Base-by-base conservation (phyloP, 2,797 vertebrate species). In the Notamacropus eugenii region DNA sequence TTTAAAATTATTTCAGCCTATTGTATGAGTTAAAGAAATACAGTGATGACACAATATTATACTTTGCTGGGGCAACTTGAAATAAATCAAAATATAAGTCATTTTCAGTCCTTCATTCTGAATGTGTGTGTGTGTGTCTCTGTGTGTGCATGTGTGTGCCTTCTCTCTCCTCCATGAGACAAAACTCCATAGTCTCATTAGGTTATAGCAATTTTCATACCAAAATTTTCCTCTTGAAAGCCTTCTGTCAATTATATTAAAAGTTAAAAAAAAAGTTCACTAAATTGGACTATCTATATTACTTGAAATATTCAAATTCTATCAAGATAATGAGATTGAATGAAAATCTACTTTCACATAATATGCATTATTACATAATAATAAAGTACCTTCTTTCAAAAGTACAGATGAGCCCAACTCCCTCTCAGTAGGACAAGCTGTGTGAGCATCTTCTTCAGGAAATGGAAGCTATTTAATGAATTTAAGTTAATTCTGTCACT, bases 151-250 rank as follows among this genome's bases (percentile, higher is more conserved):
- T 56, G 54, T 29, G 34, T 34, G 10, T 50, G 55, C 1, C 0
- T 27, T 94, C 93, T 97, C 95, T 94, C 82, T 96, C 93, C 94
- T 96, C 96, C 92, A 92, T n/a, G 12, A 93, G 90, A 95, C 57
- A 57, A 55, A 59, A 94, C 2, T 96, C 57, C 93, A 91, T 97
- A 87, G 90, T 67, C 97, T 97, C 92, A 95, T 96, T 97, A 94
- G 94, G n/a, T 92, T 97, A 94, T 95, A 95, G 97, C 16, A 97
- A 96, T 95, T 95, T 94, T 94, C 67, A 93, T 92, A 40, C 6
- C 87, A 96, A 95, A 93, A 87, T 58, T 94, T 96, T 97, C 55
- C 55, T 97, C 58, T 90, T 98, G n/a, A 93, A 93, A 96, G 24
- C 8, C 2, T 1, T 97, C 62, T 96, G 90, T 82, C 93, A 97